phyloP scores from a whole-genome alignment of 2,797 vertebrate species.

The Triplophysa bombifrons region DNA sequence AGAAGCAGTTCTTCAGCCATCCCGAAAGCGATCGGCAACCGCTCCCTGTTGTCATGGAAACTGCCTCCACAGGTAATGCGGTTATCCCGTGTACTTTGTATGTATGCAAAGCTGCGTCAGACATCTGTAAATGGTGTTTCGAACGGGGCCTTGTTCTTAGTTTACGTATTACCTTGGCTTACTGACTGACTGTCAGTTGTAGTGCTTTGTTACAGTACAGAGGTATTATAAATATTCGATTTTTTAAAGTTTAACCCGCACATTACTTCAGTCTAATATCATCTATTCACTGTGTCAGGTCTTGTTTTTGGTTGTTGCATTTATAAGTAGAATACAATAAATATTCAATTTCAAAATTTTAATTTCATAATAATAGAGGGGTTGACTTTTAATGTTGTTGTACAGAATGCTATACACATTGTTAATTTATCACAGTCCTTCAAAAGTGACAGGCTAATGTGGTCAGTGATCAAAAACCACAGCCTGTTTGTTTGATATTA shows the following conservation, averaged over 20 bases:
- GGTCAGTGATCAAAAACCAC: not conserved
- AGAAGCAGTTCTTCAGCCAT: slow-evolving; percentile 74
- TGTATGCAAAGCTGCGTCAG: not conserved
- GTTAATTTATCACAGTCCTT: not conserved
- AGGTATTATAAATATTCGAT: too few relatives aligned
- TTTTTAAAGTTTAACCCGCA: too few relatives aligned
- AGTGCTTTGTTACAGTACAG: too few relatives aligned
- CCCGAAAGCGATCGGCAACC: slow-evolving; percentile 75
- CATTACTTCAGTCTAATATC: too few relatives aligned
- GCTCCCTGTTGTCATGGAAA: slow-evolving; percentile 92
- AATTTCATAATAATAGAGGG: not conserved
- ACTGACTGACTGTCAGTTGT: too few relatives aligned
- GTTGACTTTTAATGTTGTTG: not conserved
- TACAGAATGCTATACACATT: not conserved
- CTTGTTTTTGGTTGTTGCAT: too few relatives aligned
- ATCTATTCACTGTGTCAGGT: too few relatives aligned
- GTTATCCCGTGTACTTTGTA: not conserved
- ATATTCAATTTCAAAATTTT: too few relatives aligned
- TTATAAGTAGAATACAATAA: too few relatives aligned
- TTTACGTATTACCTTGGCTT: too few relatives aligned
- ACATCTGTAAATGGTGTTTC: not conserved
- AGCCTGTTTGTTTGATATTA: not conserved
- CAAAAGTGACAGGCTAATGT: not conserved
- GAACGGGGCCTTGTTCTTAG: slow-evolving; percentile 1
- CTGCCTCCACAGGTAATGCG: slow-evolving; percentile 95